Percentiles rank a stretch among this genome's conserved stretches.
Evolutionary conservation across 2,888 invertebrate genomes (phyloP).

Genomic region (Heliconius sara): DNA sequence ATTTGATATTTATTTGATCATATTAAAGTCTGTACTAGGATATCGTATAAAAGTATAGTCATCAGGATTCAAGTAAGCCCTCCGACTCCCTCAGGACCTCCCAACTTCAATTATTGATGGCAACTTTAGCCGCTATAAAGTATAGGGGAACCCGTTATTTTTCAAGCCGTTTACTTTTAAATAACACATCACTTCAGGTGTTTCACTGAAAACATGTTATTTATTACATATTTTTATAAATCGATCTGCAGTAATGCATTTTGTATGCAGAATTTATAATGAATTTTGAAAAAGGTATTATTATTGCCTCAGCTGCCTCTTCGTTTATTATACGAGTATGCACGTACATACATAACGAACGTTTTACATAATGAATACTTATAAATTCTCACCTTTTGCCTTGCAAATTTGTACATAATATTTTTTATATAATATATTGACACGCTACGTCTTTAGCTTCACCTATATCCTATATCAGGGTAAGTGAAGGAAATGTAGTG

Average conservation of each 20-base stretch:
- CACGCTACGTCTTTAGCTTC: too few relatives aligned
- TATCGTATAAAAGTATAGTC: conserved; percentile 40
- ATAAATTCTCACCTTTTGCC: conserved; percentile 8
- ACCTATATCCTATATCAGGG: too few relatives aligned
- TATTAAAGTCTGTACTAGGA: conserved; percentile 33
- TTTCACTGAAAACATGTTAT: conserved; percentile 43
- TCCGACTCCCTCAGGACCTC: conserved; percentile 65
- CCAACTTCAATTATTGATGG: conserved; percentile 82
- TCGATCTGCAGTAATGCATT: conserved; percentile 34
- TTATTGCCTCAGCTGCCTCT: conserved; percentile 20
- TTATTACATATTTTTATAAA: conserved; percentile 37
- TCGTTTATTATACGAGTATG: background rate
- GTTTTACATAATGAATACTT: conserved; percentile 10
- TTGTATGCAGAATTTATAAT: conserved; percentile 36
- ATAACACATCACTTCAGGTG: conserved; percentile 42
- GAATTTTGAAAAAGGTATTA: conserved; percentile 25
- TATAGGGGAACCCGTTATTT: conserved; percentile 74
- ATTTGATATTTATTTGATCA: conserved; percentile 18
- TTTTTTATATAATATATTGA: background rate
- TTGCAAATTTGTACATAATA: background rate
- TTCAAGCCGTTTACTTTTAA: conserved; percentile 74
- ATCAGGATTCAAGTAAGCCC: conserved; percentile 65
- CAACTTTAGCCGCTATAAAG: conserved; percentile 80
- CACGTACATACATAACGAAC: background rate
- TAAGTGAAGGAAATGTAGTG: too few relatives aligned